phyloP scores from a whole-genome alignment of 35 echinoderm and acorn worm genomes.

The Apostichopus parvimensis region DNA sequence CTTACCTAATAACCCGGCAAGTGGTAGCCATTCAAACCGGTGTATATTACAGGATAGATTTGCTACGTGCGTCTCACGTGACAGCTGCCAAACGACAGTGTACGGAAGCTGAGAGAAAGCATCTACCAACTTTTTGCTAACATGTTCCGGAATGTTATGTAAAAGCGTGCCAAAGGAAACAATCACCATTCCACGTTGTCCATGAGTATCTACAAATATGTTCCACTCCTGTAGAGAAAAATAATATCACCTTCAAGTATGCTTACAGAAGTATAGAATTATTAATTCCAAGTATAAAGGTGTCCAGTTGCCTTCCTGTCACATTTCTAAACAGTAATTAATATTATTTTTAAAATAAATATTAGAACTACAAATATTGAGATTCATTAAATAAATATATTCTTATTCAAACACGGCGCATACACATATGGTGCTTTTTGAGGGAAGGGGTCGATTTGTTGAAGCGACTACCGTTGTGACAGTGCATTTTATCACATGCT shows the following conservation, averaged over 20 bases:
- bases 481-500: too few species aligned
- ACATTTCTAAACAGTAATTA: too few species aligned
- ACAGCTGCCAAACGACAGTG: constrained; percentile 26
- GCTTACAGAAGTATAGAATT: not conserved
- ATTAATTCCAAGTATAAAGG: too few species aligned
- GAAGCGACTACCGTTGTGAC: too few species aligned
- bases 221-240: not conserved
- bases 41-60: not conserved
- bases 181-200: not conserved
- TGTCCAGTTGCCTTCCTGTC: too few species aligned
- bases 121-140: not conserved
- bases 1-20: not conserved
- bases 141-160: not conserved
- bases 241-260: too few species aligned
- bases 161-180: constrained; percentile 35
- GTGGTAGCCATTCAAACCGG: constrained; percentile 8
- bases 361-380: too few species aligned
- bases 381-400: too few species aligned
- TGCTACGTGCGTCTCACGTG: not conserved
- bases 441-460: too few species aligned
- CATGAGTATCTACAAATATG: not conserved
- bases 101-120: constrained; percentile 26
- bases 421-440: too few species aligned
- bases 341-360: too few species aligned
- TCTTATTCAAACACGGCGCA: too few species aligned